Evolutionary conservation across 2,797 vertebrate genomes (phyloP).

Genomic region (Sebastes aleutianus): DNA sequence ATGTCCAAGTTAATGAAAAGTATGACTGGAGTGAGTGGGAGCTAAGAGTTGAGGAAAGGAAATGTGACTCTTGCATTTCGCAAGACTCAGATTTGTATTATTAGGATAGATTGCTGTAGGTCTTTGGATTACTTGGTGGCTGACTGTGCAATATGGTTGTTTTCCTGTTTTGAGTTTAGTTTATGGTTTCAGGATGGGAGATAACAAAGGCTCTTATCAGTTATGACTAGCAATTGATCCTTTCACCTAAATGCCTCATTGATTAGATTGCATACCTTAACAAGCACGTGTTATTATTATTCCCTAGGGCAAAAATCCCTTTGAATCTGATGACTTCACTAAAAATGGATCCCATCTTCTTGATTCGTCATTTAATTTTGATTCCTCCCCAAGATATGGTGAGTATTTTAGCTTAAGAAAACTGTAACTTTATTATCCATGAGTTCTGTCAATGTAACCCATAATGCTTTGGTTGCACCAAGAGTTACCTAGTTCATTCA

Average conservation of each 20-base stretch:
- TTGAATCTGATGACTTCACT: slow-evolving; percentile 90
- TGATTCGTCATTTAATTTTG: slow-evolving; percentile 90
- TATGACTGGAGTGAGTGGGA: background rate
- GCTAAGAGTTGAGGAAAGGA: background rate
- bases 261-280: slow-evolving; percentile 16
- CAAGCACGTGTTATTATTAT: background rate
- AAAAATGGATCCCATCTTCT: slow-evolving; percentile 86
- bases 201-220: background rate
- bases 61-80: background rate
- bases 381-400: slow-evolving; percentile 91
- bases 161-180: background rate
- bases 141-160: too few relatives aligned
- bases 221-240: background rate
- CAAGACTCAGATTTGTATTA: background rate
- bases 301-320: slow-evolving; percentile 93
- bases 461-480: background rate
- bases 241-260: background rate
- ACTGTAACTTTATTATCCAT: background rate
- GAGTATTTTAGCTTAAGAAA: slow-evolving; percentile 42
- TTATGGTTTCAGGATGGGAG: slow-evolving; percentile 4
- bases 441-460: background rate
- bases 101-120: background rate
- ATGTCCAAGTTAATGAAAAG: background rate
- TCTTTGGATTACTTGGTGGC: background rate
- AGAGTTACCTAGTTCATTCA: background rate